These are phyloP conservation scores for Sus cebifrons DNA, from an alignment of 2,797 vertebrate genomes.

Conservation along the genomic window DNA sequence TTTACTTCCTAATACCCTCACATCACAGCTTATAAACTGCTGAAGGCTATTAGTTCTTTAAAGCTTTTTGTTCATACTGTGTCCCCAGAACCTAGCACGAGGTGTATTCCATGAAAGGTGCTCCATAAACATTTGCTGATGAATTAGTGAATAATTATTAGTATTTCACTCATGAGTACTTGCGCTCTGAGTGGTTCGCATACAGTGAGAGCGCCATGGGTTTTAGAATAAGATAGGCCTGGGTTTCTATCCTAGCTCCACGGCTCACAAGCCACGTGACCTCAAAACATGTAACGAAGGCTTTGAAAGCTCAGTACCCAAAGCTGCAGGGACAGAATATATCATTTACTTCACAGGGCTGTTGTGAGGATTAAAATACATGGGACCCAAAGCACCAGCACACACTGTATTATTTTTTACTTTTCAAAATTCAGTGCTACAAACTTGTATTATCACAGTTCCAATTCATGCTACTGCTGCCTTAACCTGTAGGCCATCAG, in stretches of 20 bases:
- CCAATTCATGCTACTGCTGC: background rate
- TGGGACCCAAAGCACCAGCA: background rate
- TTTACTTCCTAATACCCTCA: background rate
- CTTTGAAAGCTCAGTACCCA: background rate
- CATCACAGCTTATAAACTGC: background rate
- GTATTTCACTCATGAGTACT: background rate
- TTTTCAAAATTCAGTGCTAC: background rate
- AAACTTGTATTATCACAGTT: background rate
- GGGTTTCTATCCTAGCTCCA: background rate
- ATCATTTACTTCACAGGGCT: background rate
- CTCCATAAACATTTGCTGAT: background rate
- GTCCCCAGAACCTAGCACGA: background rate
- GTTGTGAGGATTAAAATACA: background rate
- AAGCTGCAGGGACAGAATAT: no score
- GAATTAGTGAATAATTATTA: background rate
- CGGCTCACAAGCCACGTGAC: background rate
- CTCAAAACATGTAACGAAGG: background rate
- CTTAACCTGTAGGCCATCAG: background rate
- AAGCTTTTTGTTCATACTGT: background rate
- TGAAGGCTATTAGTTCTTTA: background rate
- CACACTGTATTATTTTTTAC: background rate
- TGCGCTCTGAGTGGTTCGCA: background rate
- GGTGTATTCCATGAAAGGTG: background rate
- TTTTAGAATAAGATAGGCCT: constrained; percentile 2
- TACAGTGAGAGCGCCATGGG: background rate